Base-by-base conservation (phyloP, 2,797 vertebrate genomes). In the Sebastes taczanowskii region DNA sequence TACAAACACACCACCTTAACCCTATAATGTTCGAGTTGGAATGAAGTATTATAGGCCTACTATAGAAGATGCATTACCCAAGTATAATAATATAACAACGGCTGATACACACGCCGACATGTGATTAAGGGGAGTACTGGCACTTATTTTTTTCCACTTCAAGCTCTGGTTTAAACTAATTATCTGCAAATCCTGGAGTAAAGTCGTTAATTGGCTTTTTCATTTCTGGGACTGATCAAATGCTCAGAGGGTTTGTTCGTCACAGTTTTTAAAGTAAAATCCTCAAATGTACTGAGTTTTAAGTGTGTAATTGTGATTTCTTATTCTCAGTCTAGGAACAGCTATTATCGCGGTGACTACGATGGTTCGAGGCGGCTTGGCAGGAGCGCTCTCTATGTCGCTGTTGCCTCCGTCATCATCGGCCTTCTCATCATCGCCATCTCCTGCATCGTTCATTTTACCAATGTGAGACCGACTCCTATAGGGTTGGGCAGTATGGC, bases 321-420 rank as follows among this genome's bases (percentile, higher is more conserved):
- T 75, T 63, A 10, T 67, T 74, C 3, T 60, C 93, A 99, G 98
- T 97, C 98, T 71, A 95, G 97, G 85, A 97, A 95, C 90, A 98
- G 97, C 85, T 97, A 98, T 58, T 96, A 96, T 20, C 88, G 89
- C 0, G 97, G 97, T 6, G 97, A 99, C 82, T 92, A 97, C 0
- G 98, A 98, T 2, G 97, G 97, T 58, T 97, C 97, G 63, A 92
- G 83, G 85, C 91, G 94, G 20, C 94, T 99, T 78, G 97, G 97
- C 77, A 95, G 91, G 86, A 97, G 96, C 2, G 98, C 98, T 0
- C 94, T 97, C 62, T 95, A 95, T 67, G 96, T 98, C 0, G 95
- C 96, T 27, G 78, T 98, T 0, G 97, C 96, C 20, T 97, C 97
- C 9, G 95, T 99, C 86, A 80, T 98, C 91, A 97, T 98, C 0